Base-by-base conservation (phyloP, 1,140 invertebrate species). In the Hypsibius dujardini region DNA sequence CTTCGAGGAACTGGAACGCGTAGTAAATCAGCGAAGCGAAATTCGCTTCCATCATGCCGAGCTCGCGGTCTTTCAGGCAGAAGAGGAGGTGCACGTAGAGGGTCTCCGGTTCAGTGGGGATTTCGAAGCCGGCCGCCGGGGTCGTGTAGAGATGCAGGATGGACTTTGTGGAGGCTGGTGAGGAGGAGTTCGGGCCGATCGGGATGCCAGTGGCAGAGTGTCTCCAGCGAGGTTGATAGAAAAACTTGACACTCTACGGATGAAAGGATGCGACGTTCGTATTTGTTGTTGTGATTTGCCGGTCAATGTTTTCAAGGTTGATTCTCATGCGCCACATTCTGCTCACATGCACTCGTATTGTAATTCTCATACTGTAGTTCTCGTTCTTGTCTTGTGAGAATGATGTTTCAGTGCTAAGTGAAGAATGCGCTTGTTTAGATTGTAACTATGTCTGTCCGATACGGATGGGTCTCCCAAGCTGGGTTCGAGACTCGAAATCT, bases 1-100 rank as follows among this genome's bases (percentile, higher is more conserved):
- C 40, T 69, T 78, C 77, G 12, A 80, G 59, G 1, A 75, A 72
- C 42, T 71, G 70, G 60, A 79, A 76, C 14, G 76, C 75, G 47
- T 76, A 75, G 73, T 77, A 77, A 0, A 80, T 72, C 14, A 79
- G 72, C 46, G 79, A 79, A 15, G 77, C 74, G 74, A 80, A 80
- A 71, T 79, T 80, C 0, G 77, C 79, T 70, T 80, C 79, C 3
- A 80, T 74, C 73, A 76, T 76, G 12, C 78, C 79, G 3, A 80
- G 69, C 69, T 79, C 75, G 46, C 71, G 75, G 70, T 79, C 77
- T 70, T 74, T 75, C 46, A 80, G 70, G 42, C 75, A 78, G 76
- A 80, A 80, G 59, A 80, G 70, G 14, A 80, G 72, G 72, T 80
- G 77, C 7, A 80, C 50, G 73, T 80, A 80, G 62, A 3, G 3